Conservation (phyloP, 2,797 vertebrate genomes). For the Ficedula albicollis region DNA sequence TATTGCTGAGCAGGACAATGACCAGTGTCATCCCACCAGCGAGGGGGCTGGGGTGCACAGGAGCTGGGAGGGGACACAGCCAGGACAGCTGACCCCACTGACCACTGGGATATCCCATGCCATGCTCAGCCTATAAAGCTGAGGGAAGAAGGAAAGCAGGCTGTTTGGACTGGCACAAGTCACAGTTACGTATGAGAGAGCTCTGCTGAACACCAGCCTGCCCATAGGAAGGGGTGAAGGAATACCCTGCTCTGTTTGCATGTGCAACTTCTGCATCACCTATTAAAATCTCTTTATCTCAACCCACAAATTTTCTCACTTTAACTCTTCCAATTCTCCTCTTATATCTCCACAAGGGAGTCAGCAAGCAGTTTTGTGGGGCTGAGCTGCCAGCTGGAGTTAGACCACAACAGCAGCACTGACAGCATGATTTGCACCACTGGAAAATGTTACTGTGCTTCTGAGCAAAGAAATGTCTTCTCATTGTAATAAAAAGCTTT, state of each 20-base stretch:
- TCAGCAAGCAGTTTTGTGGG: neutral
- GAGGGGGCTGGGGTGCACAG: neutral
- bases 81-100: neutral
- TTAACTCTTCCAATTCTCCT: neutral
- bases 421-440: neutral
- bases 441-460: neutral
- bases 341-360: neutral
- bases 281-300: neutral
- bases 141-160: neutral
- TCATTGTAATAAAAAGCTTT: slow-evolving; percentile 16
- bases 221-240: neutral
- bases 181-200: neutral
- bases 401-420: neutral
- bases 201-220: neutral
- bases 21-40: neutral
- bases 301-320: neutral
- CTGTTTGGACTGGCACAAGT: neutral
- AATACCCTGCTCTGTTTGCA: neutral
- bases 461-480: neutral
- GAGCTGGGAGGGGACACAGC: neutral
- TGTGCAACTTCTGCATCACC: neutral
- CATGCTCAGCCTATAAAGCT: neutral
- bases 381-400: neutral
- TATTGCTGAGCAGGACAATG: neutral
- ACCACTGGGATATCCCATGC: neutral